A percentile compares a stretch with the other conserved stretches of the same genome.
These are phyloP conservation scores for Epicauta chinensis DNA, from an alignment of 1,140 invertebrate genomes.

Conservation along the genomic window DNA sequence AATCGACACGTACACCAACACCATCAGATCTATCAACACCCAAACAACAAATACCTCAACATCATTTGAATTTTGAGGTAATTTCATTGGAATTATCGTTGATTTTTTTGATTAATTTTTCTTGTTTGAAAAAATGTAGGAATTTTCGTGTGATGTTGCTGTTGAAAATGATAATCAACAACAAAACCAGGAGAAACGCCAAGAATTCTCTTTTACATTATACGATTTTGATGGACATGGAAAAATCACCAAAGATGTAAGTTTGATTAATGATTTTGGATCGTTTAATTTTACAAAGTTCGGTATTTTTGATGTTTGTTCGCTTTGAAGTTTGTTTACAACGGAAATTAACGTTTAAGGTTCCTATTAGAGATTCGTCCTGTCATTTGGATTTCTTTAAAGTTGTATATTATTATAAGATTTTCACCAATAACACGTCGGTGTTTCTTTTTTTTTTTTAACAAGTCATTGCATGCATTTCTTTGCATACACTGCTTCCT, in stretches of 20 bases:
- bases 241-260: constrained; percentile 86
- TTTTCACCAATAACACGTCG: constrained; percentile 14
- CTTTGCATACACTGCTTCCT: background rate
- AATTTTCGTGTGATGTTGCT: constrained; percentile 83
- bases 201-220: constrained; percentile 87
- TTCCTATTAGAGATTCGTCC: constrained; percentile 16
- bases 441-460: constrained; percentile 5
- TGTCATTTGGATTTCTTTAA: constrained; percentile 14
- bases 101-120: constrained; percentile 5
- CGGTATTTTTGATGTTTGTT: constrained; percentile 22
- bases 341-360: constrained; percentile 20
- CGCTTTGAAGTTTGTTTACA: constrained; percentile 27
- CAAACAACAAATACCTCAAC: constrained; percentile 14
- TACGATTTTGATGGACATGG: constrained; percentile 87
- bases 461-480: background rate
- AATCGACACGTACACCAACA: background rate
- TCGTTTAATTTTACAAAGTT: constrained; percentile 19
- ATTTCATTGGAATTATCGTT: background rate
- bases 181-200: constrained; percentile 55
- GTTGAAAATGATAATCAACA: constrained; percentile 60
- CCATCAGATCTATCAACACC: too few species aligned
- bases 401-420: constrained; percentile 20
- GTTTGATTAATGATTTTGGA: constrained; percentile 33
- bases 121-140: constrained; percentile 45
- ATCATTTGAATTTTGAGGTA: constrained; percentile 26